A percentile compares a stretch with the other conserved stretches of the same genome.
Conservation (phyloP, 92 coral and sea anemone species). For the Epizoanthus illoricatus region DNA sequence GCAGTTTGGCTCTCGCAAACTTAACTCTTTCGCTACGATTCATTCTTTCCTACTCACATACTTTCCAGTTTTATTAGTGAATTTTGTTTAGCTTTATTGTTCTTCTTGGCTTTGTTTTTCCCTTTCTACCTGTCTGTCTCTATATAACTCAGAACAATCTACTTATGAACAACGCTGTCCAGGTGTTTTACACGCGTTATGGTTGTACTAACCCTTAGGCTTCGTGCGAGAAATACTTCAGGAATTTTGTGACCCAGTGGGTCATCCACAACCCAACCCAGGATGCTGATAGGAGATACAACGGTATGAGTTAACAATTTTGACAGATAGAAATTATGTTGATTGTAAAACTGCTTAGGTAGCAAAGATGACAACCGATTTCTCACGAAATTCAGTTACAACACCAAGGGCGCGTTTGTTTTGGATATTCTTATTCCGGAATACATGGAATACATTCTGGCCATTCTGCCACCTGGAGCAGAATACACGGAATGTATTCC, state of each 20-base stretch:
- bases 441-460: no score
- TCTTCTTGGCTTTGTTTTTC: neutral
- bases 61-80: neutral
- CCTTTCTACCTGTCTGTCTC: neutral
- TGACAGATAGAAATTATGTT: no score
- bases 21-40: no score
- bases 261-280: conserved; percentile 76
- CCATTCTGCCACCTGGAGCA: no score
- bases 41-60: no score
- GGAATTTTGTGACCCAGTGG: conserved; percentile 90
- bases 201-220: conserved; percentile 31
- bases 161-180: neutral
- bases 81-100: neutral
- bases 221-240: conserved; percentile 96
- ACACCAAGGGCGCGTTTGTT: no score
- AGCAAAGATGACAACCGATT: neutral
- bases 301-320: conserved; percentile 51
- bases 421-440: no score
- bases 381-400: neutral
- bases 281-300: conserved; percentile 70
- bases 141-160: neutral
- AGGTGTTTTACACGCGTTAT: no score
- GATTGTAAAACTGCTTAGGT: no score
- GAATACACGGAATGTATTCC: no score
- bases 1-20: neutral